These are phyloP conservation scores for Perccottus glenii DNA, from an alignment of 2,113 vertebrate genomes.

Conservation along the genomic window DNA sequence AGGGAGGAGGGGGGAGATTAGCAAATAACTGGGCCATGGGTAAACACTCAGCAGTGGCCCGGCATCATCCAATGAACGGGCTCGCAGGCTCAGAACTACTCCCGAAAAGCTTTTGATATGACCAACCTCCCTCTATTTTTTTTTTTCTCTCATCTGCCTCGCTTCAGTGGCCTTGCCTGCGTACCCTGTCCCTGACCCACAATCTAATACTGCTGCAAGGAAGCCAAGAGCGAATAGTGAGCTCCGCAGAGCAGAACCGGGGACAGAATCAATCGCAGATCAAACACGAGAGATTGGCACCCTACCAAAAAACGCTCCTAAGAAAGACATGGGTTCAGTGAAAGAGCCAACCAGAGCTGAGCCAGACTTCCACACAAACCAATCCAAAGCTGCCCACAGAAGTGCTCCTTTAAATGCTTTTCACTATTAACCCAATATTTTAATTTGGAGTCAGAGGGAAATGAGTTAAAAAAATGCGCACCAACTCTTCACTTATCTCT, in stretches of 20 bases:
- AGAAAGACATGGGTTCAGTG: conserved; percentile 27
- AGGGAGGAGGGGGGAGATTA: conserved; percentile 57
- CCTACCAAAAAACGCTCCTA: conserved; percentile 33
- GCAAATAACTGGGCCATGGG: conserved; percentile 79
- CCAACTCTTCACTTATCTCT: background rate
- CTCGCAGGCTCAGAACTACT: conserved; percentile 59
- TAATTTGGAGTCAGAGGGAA: conserved; percentile 1
- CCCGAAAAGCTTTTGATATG: conserved; percentile 62
- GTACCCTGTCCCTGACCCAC: conserved; percentile 70
- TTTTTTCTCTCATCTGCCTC: conserved; percentile 40
- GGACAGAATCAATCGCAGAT: conserved; percentile 49
- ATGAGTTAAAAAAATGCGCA: background rate
- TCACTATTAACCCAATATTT: conserved; percentile 27
- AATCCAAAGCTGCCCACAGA: conserved; percentile 25
- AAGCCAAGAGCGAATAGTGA: conserved; percentile 47
- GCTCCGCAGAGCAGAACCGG: conserved; percentile 40
- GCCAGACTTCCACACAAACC: conserved; percentile 14
- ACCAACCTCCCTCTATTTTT: conserved; percentile 27
- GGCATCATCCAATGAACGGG: conserved; percentile 64
- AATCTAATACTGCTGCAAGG: conserved; percentile 53
- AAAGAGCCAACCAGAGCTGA: conserved; percentile 12
- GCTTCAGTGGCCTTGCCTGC: conserved; percentile 62
- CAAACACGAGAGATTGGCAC: conserved; percentile 38
- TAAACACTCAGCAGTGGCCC: conserved; percentile 64
- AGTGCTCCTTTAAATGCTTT: conserved; percentile 1